Percentiles rank a stretch among this genome's conserved stretches.
These are phyloP conservation scores for Rhabditoides inermis DNA, from an alignment of 2,888 invertebrate species.

Conservation along the genomic window DNA sequence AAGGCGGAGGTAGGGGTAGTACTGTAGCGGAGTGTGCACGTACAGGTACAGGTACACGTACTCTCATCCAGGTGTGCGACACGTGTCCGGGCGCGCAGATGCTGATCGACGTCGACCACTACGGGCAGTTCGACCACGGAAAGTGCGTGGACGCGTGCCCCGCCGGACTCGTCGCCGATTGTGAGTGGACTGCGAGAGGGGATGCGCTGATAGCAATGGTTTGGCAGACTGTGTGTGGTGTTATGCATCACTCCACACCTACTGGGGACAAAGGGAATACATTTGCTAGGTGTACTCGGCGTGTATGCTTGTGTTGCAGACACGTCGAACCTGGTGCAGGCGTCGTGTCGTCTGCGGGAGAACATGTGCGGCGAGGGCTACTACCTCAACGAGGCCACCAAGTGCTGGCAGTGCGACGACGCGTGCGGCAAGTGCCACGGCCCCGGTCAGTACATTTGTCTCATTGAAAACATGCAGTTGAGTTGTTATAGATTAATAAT, in stretches of 20 bases:
- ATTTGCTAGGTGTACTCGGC: not conserved
- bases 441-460: slow-evolving; percentile 18
- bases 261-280: no score
- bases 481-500: not conserved
- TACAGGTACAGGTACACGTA: no score
- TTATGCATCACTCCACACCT: no score
- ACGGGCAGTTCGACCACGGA: slow-evolving; percentile 46
- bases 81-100: slow-evolving; percentile 47
- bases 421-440: slow-evolving; percentile 45
- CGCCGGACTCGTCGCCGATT: slow-evolving; percentile 45
- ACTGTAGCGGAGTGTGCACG: no score
- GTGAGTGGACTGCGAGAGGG: no score
- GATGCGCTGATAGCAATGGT: no score
- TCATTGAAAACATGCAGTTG: not conserved
- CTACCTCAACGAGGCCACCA: slow-evolving; percentile 32
- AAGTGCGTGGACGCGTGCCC: slow-evolving; percentile 50
- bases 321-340: slow-evolving; percentile 44
- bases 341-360: slow-evolving; percentile 40
- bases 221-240: no score
- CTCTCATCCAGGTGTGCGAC: slow-evolving; percentile 39
- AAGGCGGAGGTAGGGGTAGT: slow-evolving; percentile 36
- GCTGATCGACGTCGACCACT: slow-evolving; percentile 45
- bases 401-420: slow-evolving; percentile 42
- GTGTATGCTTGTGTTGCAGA: no score
- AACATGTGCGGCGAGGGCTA: slow-evolving; percentile 47